Conservation (phyloP, 2,797 vertebrate species). For the Protosalanx chinensis region DNA sequence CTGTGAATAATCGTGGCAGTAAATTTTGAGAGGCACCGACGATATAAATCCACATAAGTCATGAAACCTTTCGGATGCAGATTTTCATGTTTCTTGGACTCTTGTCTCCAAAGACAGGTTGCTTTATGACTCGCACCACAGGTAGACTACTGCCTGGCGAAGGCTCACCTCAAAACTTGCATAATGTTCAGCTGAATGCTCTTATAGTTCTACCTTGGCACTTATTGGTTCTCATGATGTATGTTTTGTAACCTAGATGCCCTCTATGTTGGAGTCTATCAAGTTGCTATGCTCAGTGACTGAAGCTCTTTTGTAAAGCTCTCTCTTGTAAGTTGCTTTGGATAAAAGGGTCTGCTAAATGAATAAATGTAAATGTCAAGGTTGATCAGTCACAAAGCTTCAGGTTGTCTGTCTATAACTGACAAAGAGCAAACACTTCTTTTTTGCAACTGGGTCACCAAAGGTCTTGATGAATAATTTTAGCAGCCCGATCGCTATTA, state of each 20-base stretch:
- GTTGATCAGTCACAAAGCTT: conserved; percentile 45
- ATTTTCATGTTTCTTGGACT: conserved; percentile 67
- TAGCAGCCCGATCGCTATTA: not conserved
- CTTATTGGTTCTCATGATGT: too few species aligned
- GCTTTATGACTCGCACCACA: too few species aligned
- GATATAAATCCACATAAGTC: conserved; percentile 68
- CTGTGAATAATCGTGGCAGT: conserved; percentile 69
- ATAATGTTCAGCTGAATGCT: too few species aligned
- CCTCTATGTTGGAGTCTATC: too few species aligned
- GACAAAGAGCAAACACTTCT: conserved; percentile 30
- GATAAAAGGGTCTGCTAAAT: too few species aligned
- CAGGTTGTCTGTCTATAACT: conserved; percentile 26
- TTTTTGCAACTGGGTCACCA: not conserved
- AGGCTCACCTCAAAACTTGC: too few species aligned
- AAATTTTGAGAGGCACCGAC: conserved; percentile 67
- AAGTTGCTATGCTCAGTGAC: too few species aligned
- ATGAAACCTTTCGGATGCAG: conserved; percentile 77
- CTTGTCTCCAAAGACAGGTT: conserved; percentile 9
- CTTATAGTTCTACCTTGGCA: too few species aligned
- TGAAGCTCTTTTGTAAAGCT: too few species aligned
- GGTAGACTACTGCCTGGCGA: too few species aligned
- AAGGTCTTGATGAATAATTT: not conserved
- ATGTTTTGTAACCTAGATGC: too few species aligned
- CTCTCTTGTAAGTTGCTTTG: too few species aligned
- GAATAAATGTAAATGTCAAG: not conserved